These are phyloP conservation scores for Zootermopsis nevadensis DNA, from an alignment of 2,888 invertebrate species.

Conservation along the genomic window DNA sequence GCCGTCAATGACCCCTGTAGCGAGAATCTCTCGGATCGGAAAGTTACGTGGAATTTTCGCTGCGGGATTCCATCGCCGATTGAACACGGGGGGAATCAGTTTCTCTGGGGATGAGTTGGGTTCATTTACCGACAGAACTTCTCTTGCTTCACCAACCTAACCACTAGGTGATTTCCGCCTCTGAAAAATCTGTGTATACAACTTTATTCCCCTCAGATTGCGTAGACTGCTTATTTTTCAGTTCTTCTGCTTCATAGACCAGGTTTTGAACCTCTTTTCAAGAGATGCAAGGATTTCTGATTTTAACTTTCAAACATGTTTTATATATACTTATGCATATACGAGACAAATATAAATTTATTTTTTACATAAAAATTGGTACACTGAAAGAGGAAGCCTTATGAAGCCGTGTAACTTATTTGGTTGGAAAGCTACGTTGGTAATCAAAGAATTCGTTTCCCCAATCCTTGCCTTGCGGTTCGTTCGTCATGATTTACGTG, in stretches of 20 bases:
- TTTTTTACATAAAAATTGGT: too few species aligned
- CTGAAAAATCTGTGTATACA: not conserved
- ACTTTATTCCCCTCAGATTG: not conserved
- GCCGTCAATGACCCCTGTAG: not conserved
- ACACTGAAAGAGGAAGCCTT: too few species aligned
- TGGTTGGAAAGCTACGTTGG: too few species aligned
- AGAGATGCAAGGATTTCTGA: not conserved
- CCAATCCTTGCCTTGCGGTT: too few species aligned
- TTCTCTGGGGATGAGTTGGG: not conserved
- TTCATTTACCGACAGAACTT: not conserved
- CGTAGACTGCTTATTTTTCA: not conserved
- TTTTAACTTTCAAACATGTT: too few species aligned
- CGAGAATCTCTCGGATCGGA: not conserved
- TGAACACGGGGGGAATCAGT: not conserved
- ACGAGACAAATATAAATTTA: too few species aligned
- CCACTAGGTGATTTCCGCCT: not conserved
- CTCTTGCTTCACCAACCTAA: not conserved
- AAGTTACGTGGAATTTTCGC: not conserved
- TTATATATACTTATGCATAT: too few species aligned
- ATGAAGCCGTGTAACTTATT: too few species aligned
- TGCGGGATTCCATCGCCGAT: not conserved
- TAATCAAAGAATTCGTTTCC: too few species aligned
- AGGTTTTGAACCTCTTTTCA: not conserved
- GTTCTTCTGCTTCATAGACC: not conserved
- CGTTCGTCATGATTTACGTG: too few species aligned